Percentiles rank a stretch among this genome's conserved stretches.
Evolutionary conservation across 1,140 invertebrate genomes (phyloP).

Genomic region (Bombus waltoni): DNA sequence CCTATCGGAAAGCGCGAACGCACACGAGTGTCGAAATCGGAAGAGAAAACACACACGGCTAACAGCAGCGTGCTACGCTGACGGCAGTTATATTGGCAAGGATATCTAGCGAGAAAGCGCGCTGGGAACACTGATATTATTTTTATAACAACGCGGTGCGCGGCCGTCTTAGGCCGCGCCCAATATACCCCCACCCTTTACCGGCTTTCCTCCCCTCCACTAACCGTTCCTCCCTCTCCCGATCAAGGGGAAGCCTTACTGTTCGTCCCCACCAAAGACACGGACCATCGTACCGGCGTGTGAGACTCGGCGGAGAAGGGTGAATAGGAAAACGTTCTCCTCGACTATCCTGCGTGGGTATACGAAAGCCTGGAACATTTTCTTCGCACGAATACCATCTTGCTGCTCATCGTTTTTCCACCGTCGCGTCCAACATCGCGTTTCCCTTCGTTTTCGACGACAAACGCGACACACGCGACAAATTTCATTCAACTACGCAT

Average conservation of each 20-base stretch:
- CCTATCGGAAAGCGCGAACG: constrained; percentile 21
- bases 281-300: constrained; percentile 29
- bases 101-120: constrained; percentile 74
- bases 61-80: constrained; percentile 27
- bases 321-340: constrained; percentile 49
- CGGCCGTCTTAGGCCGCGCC: constrained; percentile 76
- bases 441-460: not conserved
- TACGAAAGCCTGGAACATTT: constrained; percentile 37
- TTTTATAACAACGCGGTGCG: constrained; percentile 75
- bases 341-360: constrained; percentile 40
- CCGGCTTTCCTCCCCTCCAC: constrained; percentile 49
- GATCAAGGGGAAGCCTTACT: constrained; percentile 27
- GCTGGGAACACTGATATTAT: constrained; percentile 75
- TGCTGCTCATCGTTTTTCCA: not conserved
- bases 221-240: constrained; percentile 37
- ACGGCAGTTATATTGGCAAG: constrained; percentile 63
- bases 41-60: constrained; percentile 10
- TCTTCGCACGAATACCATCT: constrained; percentile 15
- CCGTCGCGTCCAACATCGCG: not conserved
- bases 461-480: not conserved
- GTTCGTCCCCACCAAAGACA: constrained; percentile 45
- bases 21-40: constrained; percentile 28
- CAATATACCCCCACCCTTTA: constrained; percentile 71
- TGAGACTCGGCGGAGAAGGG: constrained; percentile 16
- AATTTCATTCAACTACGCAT: not conserved